Percentiles rank a stretch among this genome's conserved stretches.
phyloP scores from a whole-genome alignment of 1,140 invertebrate species.

The Drosophila guanche region DNA sequence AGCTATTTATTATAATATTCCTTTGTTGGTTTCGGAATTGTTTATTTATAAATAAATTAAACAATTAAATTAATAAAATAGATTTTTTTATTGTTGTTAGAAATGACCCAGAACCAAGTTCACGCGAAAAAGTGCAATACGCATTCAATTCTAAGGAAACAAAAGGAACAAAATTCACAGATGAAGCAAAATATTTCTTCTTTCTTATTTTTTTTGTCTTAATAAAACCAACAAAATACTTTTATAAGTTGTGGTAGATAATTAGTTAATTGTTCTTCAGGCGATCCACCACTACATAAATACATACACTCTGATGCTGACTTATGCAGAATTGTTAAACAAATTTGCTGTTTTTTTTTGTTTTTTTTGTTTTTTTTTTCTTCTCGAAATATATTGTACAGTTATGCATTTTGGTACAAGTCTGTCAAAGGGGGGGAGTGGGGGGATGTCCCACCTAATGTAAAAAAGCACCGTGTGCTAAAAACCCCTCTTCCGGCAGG shows the following conservation, averaged over 20 bases:
- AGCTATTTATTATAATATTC: too few relatives aligned
- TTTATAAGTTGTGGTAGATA: not conserved
- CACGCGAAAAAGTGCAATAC: slow-evolving; percentile 71
- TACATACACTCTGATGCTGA: slow-evolving; percentile 6
- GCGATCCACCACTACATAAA: not conserved
- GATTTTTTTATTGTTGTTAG: slow-evolving; percentile 28
- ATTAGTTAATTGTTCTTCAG: not conserved
- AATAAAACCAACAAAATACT: not conserved
- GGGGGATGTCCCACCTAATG: too few relatives aligned
- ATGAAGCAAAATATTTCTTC: not conserved
- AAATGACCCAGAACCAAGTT: slow-evolving; percentile 67
- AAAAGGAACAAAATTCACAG: slow-evolving; percentile 21
- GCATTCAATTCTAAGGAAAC: slow-evolving; percentile 43
- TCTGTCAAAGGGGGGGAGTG: too few relatives aligned
- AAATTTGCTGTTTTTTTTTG: slow-evolving; percentile 44
- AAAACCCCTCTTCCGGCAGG: too few relatives aligned
- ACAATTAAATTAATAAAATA: too few relatives aligned
- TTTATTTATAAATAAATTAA: not conserved
- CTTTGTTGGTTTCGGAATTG: not conserved
- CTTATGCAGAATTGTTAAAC: slow-evolving; percentile 54
- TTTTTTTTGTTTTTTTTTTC: slow-evolving; percentile 10
- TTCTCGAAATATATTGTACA: not conserved
- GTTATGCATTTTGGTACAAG: too few relatives aligned
- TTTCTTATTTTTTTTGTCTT: not conserved
- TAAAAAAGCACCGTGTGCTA: too few relatives aligned